phyloP scores from a whole-genome alignment of 2,113 vertebrate species.

The Sylvietta virens region DNA sequence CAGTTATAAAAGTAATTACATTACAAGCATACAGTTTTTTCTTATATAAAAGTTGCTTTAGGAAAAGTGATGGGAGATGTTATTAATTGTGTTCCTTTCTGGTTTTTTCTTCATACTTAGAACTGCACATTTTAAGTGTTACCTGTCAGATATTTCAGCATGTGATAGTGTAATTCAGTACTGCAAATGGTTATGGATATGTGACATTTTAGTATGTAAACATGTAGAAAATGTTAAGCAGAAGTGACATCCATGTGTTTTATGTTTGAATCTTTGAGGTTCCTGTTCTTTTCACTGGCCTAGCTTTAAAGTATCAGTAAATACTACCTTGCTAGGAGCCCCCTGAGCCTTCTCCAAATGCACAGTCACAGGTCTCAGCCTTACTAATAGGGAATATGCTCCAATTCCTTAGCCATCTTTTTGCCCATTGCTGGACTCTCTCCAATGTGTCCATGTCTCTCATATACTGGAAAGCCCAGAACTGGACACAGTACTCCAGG shows the following conservation, averaged over 20 bases:
- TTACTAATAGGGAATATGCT: neutral
- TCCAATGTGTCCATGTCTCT: neutral
- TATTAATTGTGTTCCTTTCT: neutral
- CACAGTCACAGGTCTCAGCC: neutral
- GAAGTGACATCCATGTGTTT: slow-evolving; percentile 49
- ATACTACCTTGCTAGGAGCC: neutral
- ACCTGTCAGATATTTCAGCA: neutral
- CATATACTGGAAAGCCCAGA: neutral
- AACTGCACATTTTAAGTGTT: neutral
- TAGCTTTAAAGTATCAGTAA: slow-evolving; percentile 61
- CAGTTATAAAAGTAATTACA: neutral
- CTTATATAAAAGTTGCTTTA: neutral
- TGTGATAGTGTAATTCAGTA: neutral
- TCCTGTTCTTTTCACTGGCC: slow-evolving; percentile 40
- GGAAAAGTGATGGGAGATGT: neutral
- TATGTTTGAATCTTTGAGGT: slow-evolving; percentile 46
- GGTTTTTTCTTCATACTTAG: neutral
- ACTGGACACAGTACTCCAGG: neutral
- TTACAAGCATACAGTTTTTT: neutral
- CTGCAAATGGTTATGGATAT: neutral
- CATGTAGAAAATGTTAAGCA: slow-evolving; percentile 34
- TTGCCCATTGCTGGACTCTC: neutral
- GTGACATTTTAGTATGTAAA: neutral
- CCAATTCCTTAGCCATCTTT: neutral
- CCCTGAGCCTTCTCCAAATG: neutral